These are phyloP conservation scores for Lasioglossum baleicum DNA, from an alignment of 1,140 invertebrate species.

Conservation along the genomic window DNA sequence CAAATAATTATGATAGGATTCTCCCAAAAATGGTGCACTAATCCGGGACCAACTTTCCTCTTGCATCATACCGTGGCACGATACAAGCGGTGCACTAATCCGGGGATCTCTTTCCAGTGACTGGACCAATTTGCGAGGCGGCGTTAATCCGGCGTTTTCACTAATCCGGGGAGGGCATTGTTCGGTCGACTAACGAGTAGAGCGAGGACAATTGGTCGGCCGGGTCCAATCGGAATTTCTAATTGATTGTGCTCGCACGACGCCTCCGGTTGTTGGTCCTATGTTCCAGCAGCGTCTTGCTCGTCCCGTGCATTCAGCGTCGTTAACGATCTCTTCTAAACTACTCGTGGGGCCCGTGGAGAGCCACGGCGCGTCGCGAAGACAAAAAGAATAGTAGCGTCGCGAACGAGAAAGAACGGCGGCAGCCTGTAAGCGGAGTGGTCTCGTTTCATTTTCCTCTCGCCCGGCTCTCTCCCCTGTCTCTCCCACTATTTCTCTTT, in stretches of 20 bases:
- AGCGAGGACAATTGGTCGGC: not conserved
- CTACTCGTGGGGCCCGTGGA: constrained; percentile 41
- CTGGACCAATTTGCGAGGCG: too few relatives aligned
- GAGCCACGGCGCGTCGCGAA: constrained; percentile 33
- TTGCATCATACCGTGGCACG: too few relatives aligned
- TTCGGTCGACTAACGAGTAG: not conserved
- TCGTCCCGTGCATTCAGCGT: constrained; percentile 34
- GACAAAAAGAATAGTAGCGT: constrained; percentile 43
- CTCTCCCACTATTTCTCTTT: not conserved
- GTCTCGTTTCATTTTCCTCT: constrained; percentile 47
- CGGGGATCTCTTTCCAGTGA: too few relatives aligned
- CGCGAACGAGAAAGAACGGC: constrained; percentile 36
- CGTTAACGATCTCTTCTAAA: constrained; percentile 57
- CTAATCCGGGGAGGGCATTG: not conserved
- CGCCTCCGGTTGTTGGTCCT: constrained; percentile 19
- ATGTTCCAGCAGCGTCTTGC: constrained; percentile 4
- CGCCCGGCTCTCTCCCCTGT: not conserved
- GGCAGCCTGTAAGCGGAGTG: constrained; percentile 47
- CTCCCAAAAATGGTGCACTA: too few relatives aligned
- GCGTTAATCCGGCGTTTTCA: not conserved
- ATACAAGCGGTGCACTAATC: too few relatives aligned
- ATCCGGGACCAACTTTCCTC: not conserved
- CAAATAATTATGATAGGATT: too few relatives aligned
- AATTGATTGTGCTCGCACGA: not conserved
- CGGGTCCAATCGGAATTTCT: constrained; percentile 10